Conservation (phyloP, 2,797 vertebrate genomes). For the Protonibea diacanthus region DNA sequence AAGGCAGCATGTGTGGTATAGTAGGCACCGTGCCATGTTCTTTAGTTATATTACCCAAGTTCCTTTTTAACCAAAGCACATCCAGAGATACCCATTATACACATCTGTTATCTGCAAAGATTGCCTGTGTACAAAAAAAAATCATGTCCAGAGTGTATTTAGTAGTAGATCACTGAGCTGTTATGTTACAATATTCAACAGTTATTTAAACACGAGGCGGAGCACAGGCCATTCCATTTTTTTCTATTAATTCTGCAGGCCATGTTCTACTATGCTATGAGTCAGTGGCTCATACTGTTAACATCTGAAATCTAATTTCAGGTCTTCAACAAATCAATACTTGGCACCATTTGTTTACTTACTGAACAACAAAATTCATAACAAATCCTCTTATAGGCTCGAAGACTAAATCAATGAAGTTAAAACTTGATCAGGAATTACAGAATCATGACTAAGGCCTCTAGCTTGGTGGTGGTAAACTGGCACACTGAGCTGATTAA, state of each 20-base stretch:
- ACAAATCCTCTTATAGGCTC: slow-evolving; percentile 75
- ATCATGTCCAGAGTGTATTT: slow-evolving; percentile 5
- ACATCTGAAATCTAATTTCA: slow-evolving; percentile 78
- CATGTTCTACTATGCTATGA: slow-evolving; percentile 35
- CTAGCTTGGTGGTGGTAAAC: slow-evolving; percentile 8
- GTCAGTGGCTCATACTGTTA: slow-evolving; percentile 60
- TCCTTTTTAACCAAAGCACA: slow-evolving; percentile 3
- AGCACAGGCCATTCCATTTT: slow-evolving; percentile 21
- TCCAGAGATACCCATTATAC: background rate
- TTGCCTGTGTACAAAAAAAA: slow-evolving; percentile 4
- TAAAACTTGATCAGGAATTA: slow-evolving; percentile 58
- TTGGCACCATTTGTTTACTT: slow-evolving; percentile 75
- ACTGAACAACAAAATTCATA: slow-evolving; percentile 73
- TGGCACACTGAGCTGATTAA: background rate
- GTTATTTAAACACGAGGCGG: slow-evolving; percentile 29
- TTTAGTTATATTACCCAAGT: slow-evolving; percentile 9
- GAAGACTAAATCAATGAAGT: slow-evolving; percentile 74
- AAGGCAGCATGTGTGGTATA: slow-evolving; percentile 10
- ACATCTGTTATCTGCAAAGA: slow-evolving; percentile 21
- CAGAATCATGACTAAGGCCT: slow-evolving; percentile 20
- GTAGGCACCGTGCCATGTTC: background rate
- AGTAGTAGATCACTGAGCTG: slow-evolving; percentile 4
- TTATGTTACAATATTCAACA: slow-evolving; percentile 18
- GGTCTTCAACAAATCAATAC: slow-evolving; percentile 79
- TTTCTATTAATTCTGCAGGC: slow-evolving; percentile 24